These are phyloP conservation scores for Trichechus manatus DNA, from an alignment of 2,113 vertebrate genomes.

Conservation along the genomic window DNA sequence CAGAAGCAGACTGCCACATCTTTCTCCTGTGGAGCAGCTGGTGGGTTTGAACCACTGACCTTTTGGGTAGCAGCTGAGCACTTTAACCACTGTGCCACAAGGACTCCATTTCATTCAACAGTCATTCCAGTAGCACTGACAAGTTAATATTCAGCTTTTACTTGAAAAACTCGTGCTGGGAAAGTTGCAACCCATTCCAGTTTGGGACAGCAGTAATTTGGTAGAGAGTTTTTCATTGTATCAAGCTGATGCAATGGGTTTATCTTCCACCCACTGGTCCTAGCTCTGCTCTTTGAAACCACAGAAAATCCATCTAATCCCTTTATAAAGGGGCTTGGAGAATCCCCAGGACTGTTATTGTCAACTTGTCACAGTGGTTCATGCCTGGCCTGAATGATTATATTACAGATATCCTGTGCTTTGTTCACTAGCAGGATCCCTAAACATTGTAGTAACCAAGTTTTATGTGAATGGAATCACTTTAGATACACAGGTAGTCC, in stretches of 20 bases:
- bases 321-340: constrained; percentile 52
- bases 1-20: too few relatives aligned
- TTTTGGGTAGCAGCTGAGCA: too few relatives aligned
- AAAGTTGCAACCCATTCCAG: constrained; percentile 38
- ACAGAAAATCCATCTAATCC: constrained; percentile 68
- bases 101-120: background rate
- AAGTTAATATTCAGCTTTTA: constrained; percentile 41
- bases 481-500: constrained; percentile 20
- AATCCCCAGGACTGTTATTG: constrained; percentile 61
- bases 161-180: background rate
- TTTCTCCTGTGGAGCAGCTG: too few relatives aligned
- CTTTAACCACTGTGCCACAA: too few relatives aligned
- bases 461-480: constrained; percentile 56
- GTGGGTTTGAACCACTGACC: too few relatives aligned
- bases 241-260: background rate
- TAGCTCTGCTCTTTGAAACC: constrained; percentile 67
- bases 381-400: constrained; percentile 55
- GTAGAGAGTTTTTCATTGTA: constrained; percentile 11
- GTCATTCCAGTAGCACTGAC: constrained; percentile 10
- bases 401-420: constrained; percentile 45
- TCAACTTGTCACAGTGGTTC: constrained; percentile 65
- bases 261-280: constrained; percentile 48
- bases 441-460: constrained; percentile 25
- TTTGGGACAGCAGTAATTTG: constrained; percentile 28
- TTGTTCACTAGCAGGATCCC: background rate